Percentiles rank a stretch among this genome's conserved stretches.
These are phyloP conservation scores for Psittacula cyanocephala DNA, from an alignment of 2,113 vertebrate genomes.

Conservation along the genomic window DNA sequence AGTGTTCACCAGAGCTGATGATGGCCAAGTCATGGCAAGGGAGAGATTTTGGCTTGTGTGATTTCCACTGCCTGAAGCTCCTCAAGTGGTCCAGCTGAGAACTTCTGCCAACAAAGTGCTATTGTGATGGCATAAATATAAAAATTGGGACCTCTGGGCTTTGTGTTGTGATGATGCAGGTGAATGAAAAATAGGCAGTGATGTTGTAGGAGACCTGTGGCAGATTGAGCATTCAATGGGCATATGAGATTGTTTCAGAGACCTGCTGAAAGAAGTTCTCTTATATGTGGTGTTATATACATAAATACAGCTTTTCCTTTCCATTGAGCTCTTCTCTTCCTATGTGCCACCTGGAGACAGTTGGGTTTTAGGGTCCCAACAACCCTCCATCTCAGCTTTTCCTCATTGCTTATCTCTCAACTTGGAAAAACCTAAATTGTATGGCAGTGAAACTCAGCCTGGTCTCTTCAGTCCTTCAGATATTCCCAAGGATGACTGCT, in stretches of 20 bases:
- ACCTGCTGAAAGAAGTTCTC: not conserved
- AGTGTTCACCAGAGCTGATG: not conserved
- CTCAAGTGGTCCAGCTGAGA: not conserved
- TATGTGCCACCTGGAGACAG: not conserved
- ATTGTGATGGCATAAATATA: not conserved
- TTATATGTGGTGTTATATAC: not conserved
- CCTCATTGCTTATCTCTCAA: not conserved
- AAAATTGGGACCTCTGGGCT: not conserved
- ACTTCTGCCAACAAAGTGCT: not conserved
- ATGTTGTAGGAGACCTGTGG: not conserved
- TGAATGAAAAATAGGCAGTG: not conserved
- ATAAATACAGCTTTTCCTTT: not conserved
- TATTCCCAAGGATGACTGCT: not conserved
- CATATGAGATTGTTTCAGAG: rapidly evolving
- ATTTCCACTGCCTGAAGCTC: not conserved
- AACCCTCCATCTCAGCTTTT: not conserved
- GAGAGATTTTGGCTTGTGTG: not conserved
- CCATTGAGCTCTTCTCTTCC: not conserved
- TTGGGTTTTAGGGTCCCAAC: not conserved
- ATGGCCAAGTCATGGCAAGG: not conserved
- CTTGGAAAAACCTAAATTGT: not conserved
- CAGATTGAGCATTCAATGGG: not conserved
- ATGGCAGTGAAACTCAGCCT: not conserved
- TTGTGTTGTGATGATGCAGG: not conserved
- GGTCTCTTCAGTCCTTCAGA: not conserved